Percentiles rank a stretch among this genome's conserved stretches.
Conservation (phyloP, 1,140 invertebrate genomes). For the Drosophila bipectinata region DNA sequence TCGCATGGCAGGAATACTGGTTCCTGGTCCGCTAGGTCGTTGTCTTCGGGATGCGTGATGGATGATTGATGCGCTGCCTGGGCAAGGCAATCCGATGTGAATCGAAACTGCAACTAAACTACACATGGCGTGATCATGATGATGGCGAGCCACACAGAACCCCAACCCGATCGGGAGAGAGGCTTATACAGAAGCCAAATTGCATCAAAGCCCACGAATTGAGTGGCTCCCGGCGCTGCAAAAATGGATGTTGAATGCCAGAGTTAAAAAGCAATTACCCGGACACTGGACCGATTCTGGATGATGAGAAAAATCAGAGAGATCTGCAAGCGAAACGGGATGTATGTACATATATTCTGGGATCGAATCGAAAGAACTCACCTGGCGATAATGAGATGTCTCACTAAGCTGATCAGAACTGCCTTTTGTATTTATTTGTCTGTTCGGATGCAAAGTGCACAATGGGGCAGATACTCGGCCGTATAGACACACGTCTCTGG, state of each 20-base stretch:
- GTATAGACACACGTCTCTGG: background rate
- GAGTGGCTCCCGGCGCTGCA: conserved; percentile 55
- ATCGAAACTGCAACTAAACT: conserved; percentile 80
- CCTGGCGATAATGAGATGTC: conserved; percentile 59
- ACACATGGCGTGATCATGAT: conserved; percentile 70
- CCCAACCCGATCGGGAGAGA: conserved; percentile 33
- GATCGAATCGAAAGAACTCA: conserved; percentile 16
- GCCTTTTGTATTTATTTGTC: conserved; percentile 50
- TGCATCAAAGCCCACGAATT: conserved; percentile 68
- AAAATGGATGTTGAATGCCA: conserved; percentile 27
- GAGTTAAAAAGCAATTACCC: conserved; percentile 65
- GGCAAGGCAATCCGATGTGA: conserved; percentile 74
- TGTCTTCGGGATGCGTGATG: conserved; percentile 67
- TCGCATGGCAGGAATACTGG: conserved; percentile 21
- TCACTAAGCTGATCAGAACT: conserved; percentile 57
- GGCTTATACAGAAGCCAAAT: conserved; percentile 83
- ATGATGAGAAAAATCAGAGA: conserved; percentile 15
- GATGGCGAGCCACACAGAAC: conserved; percentile 64
- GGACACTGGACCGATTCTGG: conserved; percentile 30
- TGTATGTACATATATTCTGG: background rate
- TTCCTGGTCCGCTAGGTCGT: conserved; percentile 35
- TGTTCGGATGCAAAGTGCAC: conserved; percentile 51
- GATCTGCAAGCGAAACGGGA: conserved; percentile 32
- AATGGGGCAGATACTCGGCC: conserved; percentile 23
- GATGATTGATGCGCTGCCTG: conserved; percentile 78